Conservation (phyloP, 2,113 vertebrate genomes). For the Corythoichthys haematopterus region DNA sequence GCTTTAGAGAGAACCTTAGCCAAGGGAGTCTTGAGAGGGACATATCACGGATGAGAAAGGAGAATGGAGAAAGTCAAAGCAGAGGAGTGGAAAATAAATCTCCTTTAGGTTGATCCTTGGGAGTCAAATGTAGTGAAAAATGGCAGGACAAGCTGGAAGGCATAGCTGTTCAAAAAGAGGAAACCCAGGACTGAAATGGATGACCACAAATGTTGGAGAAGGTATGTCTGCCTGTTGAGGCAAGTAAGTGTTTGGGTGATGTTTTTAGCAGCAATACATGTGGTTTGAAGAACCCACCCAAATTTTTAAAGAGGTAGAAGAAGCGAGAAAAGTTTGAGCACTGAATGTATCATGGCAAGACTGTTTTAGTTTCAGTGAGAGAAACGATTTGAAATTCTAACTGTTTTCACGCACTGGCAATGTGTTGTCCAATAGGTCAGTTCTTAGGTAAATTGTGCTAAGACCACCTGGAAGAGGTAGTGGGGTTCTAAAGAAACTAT, state of each 20-base stretch:
- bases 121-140: conserved; percentile 3
- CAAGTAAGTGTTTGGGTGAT: not conserved
- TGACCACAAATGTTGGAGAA: not conserved
- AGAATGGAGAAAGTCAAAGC: not conserved
- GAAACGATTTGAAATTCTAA: not conserved
- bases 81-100: not conserved
- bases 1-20: not conserved
- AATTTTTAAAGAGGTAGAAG: not conserved
- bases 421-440: too few relatives aligned
- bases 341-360: not conserved
- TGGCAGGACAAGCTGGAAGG: not conserved
- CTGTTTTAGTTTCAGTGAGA: not conserved
- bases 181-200: not conserved
- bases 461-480: too few relatives aligned
- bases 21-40: conserved; percentile 3
- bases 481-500: too few relatives aligned
- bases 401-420: not conserved
- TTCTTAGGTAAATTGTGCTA: too few relatives aligned
- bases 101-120: not conserved
- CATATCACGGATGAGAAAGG: not conserved
- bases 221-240: not conserved
- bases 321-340: not conserved
- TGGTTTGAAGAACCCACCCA: not conserved
- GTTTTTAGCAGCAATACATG: not conserved
- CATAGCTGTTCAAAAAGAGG: not conserved